Percentiles rank a stretch among this genome's conserved stretches.
Evolutionary conservation across 1,140 invertebrate genomes (phyloP).

Genomic region (Trichogramma pretiosum): DNA sequence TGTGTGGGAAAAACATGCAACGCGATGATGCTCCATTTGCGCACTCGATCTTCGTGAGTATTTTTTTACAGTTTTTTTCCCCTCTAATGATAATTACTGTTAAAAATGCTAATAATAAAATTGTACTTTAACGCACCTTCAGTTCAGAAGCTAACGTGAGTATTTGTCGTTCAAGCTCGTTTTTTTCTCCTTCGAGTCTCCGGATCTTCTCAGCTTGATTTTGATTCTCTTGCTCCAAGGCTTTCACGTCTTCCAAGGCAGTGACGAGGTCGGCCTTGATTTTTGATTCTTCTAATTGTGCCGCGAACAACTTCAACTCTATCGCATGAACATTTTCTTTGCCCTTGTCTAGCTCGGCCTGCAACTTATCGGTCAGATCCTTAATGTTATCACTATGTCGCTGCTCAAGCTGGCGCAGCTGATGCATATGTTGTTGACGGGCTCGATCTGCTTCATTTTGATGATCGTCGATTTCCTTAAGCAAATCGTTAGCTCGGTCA

Average conservation of each 20-base stretch:
- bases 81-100: too few relatives aligned
- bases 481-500: conserved; percentile 64
- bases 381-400: conserved; percentile 66
- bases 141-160: conserved; percentile 37
- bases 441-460: conserved; percentile 70
- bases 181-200: conserved; percentile 37
- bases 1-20: too few relatives aligned
- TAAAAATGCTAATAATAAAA: too few relatives aligned
- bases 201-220: conserved; percentile 50
- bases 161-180: conserved; percentile 43
- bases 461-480: conserved; percentile 83
- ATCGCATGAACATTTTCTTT: conserved; percentile 46
- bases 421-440: conserved; percentile 57
- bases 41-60: too few relatives aligned
- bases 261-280: conserved; percentile 46
- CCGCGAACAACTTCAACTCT: conserved; percentile 47
- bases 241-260: conserved; percentile 50
- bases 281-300: conserved; percentile 49
- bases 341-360: conserved; percentile 62
- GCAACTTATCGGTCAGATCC: conserved; percentile 57
- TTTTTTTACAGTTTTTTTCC: too few relatives aligned
- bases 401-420: conserved; percentile 62
- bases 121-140: too few relatives aligned
- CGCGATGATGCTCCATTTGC: too few relatives aligned
- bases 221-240: conserved; percentile 60